Evolutionary conservation across 1,140 invertebrate genomes (phyloP), one percentile per base, ranked within the genome.

Genomic region (Eumeta japonica): DNA sequence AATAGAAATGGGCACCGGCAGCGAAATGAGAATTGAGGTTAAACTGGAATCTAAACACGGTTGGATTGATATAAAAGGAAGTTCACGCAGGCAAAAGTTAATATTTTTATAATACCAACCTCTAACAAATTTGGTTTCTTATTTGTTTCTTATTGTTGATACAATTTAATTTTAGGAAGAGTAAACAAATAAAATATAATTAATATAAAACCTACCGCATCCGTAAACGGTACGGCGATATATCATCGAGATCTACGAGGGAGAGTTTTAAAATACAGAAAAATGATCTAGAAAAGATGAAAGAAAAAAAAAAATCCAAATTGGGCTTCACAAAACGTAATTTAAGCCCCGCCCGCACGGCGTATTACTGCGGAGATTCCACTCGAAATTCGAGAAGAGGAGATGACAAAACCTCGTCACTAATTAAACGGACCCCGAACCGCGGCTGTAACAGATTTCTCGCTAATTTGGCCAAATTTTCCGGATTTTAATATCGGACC

Each of bases 341-440:
- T 62, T 58, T 58, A 63, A 65, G 57, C 57, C 44, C 50, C 44
- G 38, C 53, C 54, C 58, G 62, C 60, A 66, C 55, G 48, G 48
- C 55, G 27, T 45, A 60, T 54, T 54, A 52, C 46, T 46, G 51
- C 49, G 50, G 47, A 58, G 55, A 53, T 55, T 58, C 46, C 39
- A 47, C 35, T 48, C 44, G 52, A 63, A 61, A 52, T 46, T 42
- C 45, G 58, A 57, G 58, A 53, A 59, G 56, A 51, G 49, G 37
- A 52, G 57, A 62, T 58, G 55, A 70, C 70, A 66, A 71, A 73
- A 63, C 58, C 63, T 52, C 40, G 56, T 54, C 57, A 61, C 62
- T 68, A 73, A 73, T 73, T 73, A 73, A 71, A 68, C 62, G 59
- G 55, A 51, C 52, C 47, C 41, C 47, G 56, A 50, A 56, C 62